phyloP scores from a whole-genome alignment of 2,888 invertebrate genomes.

The Odontomyia ornata region DNA sequence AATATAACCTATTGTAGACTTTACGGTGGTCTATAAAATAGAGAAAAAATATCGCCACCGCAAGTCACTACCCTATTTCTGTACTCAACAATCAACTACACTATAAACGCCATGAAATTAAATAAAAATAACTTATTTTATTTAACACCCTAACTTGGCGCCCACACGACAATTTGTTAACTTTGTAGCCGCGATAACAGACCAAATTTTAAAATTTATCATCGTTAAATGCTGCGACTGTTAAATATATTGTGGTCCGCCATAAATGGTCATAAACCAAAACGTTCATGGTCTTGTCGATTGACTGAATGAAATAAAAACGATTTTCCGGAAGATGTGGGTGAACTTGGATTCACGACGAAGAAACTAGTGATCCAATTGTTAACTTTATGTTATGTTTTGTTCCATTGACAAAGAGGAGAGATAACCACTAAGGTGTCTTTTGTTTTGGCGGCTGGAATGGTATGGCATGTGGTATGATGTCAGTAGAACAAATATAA shows the following conservation, averaged over 20 bases:
- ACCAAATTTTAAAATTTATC: slow-evolving; percentile 1
- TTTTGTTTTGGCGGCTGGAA: neutral
- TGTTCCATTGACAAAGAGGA: neutral
- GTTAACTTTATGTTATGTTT: neutral
- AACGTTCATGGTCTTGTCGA: neutral
- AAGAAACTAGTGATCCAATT: too few relatives aligned
- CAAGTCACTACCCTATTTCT: too few relatives aligned
- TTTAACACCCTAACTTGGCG: neutral
- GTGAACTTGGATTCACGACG: neutral
- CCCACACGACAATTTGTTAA: neutral
- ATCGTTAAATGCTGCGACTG: neutral
- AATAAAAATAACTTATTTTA: neutral
- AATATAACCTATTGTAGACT: too few relatives aligned
- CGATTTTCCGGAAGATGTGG: slow-evolving; percentile 1
- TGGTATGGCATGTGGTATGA: neutral
- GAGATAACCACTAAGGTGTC: neutral
- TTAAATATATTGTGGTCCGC: neutral
- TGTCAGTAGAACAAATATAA: neutral
- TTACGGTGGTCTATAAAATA: too few relatives aligned
- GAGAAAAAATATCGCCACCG: too few relatives aligned
- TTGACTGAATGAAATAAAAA: neutral
- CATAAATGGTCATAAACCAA: neutral
- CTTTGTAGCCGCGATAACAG: neutral
- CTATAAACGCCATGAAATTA: neutral
- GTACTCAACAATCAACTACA: neutral